phyloP scores from a whole-genome alignment of 2,113 vertebrate genomes.

The Copsychus sechellarum region DNA sequence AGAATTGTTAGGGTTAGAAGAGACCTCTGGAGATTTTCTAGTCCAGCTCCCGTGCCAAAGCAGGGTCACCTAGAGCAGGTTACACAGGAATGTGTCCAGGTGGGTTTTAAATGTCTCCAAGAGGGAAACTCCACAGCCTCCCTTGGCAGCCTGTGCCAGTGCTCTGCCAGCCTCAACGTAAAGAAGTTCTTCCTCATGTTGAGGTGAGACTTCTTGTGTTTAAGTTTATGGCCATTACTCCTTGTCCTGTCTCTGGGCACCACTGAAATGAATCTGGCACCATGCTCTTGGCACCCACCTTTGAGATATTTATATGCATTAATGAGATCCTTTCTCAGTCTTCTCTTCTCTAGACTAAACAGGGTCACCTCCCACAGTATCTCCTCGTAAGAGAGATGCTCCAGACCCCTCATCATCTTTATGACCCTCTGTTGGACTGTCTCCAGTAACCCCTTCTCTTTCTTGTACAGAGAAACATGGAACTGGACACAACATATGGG shows the following conservation, averaged over 20 bases:
- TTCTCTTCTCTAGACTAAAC: neutral
- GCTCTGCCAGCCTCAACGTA: neutral
- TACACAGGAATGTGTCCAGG: accelerated
- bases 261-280: neutral
- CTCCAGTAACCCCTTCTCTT: neutral
- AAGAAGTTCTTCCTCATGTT: neutral
- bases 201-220: neutral
- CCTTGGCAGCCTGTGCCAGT: neutral
- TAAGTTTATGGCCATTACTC: neutral
- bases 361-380: neutral
- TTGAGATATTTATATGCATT: neutral
- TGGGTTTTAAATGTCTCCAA: neutral
- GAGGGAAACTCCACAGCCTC: neutral
- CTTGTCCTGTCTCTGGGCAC: neutral
- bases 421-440: neutral
- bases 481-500: neutral
- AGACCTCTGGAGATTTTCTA: neutral
- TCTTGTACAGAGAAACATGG: neutral
- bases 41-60: neutral
- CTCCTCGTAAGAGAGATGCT: neutral
- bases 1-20: neutral
- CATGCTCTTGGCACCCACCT: neutral
- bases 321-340: neutral
- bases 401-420: neutral
- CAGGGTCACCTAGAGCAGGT: neutral